Evolutionary conservation across 1,140 invertebrate species (phyloP).

Genomic region (Heterodera schachtii): DNA sequence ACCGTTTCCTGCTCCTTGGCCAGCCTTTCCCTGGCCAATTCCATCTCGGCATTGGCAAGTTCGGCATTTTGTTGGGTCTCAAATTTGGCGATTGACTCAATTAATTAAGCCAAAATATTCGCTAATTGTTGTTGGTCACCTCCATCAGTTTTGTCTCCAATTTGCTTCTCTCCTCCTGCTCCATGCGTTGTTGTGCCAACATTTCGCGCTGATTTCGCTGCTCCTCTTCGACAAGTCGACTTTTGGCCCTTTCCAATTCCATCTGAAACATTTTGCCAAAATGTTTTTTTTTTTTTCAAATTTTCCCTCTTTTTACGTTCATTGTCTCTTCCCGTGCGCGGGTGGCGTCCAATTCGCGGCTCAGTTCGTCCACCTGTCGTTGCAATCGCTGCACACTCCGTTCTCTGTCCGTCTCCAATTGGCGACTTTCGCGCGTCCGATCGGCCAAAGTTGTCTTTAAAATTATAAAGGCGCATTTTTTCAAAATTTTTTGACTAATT

Average conservation of each 20-base stretch:
- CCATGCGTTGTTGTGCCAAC: not conserved
- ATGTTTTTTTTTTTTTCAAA: not conserved
- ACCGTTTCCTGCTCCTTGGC: conserved; percentile 33
- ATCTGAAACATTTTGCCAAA: conserved; percentile 17
- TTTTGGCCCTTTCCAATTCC: conserved; percentile 5
- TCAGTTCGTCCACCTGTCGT: conserved; percentile 18
- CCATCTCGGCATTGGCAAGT: conserved; percentile 36
- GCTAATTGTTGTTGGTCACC: not conserved
- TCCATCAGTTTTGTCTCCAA: conserved; percentile 32
- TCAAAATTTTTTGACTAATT: no score
- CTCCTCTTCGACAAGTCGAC: not conserved
- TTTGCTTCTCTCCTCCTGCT: conserved; percentile 21
- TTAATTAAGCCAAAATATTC: not conserved
- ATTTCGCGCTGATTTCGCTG: not conserved
- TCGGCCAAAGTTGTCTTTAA: conserved; percentile 33
- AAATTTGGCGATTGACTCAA: not conserved
- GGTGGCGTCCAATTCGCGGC: conserved; percentile 25
- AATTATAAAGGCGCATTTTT: no score
- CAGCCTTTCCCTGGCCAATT: conserved; percentile 33
- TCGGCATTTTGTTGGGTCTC: conserved; percentile 25
- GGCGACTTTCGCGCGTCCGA: conserved; percentile 39
- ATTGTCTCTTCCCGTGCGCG: not conserved
- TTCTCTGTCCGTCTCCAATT: conserved; percentile 34
- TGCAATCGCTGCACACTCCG: conserved; percentile 8
- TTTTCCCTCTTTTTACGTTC: not conserved